phyloP scores from a whole-genome alignment of 2,113 vertebrate species.

The Scartelaos histophorus region DNA sequence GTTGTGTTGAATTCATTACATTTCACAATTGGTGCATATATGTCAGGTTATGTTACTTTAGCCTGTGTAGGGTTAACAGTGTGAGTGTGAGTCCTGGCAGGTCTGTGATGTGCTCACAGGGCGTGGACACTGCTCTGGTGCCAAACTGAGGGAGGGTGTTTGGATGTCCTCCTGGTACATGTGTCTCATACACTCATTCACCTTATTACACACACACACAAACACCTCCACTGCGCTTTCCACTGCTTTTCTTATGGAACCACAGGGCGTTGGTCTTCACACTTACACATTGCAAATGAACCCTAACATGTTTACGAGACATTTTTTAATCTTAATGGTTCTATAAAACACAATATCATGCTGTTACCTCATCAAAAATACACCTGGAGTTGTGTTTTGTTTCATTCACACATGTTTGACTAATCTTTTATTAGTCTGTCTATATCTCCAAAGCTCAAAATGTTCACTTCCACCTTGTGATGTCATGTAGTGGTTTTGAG shows the following conservation, averaged over 20 bases:
- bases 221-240: constrained; percentile 25
- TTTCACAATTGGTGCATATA: not conserved
- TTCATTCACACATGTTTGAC: too few relatives aligned
- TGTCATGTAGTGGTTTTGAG: too few relatives aligned
- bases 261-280: constrained; percentile 35
- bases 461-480: too few relatives aligned
- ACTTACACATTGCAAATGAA: constrained; percentile 15
- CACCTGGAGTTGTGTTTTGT: too few relatives aligned
- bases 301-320: constrained; percentile 3
- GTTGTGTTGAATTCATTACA: too few relatives aligned
- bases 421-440: too few relatives aligned
- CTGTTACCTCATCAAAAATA: too few relatives aligned
- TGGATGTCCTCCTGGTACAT: constrained; percentile 55
- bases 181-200: constrained; percentile 48
- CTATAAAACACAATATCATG: constrained; percentile 50
- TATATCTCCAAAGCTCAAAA: too few relatives aligned
- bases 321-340: not conserved
- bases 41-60: not conserved
- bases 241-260: constrained; percentile 7
- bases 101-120: constrained; percentile 57
- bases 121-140: constrained; percentile 58
- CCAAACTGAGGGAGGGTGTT: constrained; percentile 60
- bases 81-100: constrained; percentile 35
- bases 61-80: constrained; percentile 33
- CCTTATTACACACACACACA: constrained; percentile 35